Evolutionary conservation across 1,140 invertebrate genomes (phyloP).

Genomic region (Euglossa dilemma): DNA sequence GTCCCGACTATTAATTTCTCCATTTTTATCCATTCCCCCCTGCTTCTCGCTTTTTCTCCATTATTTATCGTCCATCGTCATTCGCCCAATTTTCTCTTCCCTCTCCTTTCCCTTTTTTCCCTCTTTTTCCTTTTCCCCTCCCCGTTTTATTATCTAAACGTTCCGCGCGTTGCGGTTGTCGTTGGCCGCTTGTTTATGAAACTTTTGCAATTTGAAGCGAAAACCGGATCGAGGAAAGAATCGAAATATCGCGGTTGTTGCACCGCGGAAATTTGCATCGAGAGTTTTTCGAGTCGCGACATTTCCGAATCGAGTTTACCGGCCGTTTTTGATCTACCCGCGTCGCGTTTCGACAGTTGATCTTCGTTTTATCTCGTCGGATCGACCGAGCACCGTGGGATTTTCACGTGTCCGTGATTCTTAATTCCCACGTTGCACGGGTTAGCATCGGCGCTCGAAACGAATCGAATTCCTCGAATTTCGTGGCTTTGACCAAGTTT

Average conservation of each 20-base stretch:
- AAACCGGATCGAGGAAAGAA: background rate
- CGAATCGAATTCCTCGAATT: constrained; percentile 46
- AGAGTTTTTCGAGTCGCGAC: background rate
- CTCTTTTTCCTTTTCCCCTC: background rate
- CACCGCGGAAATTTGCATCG: background rate
- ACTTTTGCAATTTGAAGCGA: background rate
- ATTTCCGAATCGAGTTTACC: background rate
- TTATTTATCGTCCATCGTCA: constrained; percentile 10
- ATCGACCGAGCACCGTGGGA: background rate
- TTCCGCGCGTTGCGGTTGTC: constrained; percentile 21
- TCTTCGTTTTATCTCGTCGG: constrained; percentile 4
- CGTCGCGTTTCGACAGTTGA: background rate
- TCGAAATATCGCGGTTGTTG: background rate
- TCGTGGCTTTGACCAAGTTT: constrained; percentile 36
- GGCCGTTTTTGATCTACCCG: constrained; percentile 10
- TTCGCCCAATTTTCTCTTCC: background rate
- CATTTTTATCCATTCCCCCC: background rate
- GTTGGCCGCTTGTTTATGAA: background rate
- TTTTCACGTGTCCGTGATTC: background rate
- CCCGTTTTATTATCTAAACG: constrained; percentile 9
- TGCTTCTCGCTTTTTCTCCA: background rate
- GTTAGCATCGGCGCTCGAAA: too few species aligned
- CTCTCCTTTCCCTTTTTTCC: background rate
- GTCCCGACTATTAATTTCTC: constrained; percentile 1
- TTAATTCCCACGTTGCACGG: background rate